These are phyloP conservation scores for Gobiocypris rarus DNA, from an alignment of 2,113 vertebrate genomes.

Conservation along the genomic window DNA sequence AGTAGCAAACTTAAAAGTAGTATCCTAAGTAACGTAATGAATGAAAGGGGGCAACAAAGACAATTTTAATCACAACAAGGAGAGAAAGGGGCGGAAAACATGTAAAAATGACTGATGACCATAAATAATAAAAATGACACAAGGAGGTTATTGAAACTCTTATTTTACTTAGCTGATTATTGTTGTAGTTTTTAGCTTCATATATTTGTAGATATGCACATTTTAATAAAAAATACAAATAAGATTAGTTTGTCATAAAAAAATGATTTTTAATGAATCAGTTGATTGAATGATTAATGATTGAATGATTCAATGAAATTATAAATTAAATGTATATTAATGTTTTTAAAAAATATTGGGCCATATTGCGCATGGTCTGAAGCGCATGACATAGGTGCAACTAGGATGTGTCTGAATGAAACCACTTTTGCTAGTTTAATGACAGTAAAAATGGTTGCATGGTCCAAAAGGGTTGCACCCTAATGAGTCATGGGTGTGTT, in stretches of 20 bases:
- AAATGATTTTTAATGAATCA: neutral
- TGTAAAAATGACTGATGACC: neutral
- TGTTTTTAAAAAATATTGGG: too few relatives aligned
- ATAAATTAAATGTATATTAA: too few relatives aligned
- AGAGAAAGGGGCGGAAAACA: neutral
- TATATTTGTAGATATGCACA: neutral
- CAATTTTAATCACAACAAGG: neutral
- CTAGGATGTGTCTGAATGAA: too few relatives aligned
- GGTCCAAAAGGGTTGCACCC: too few relatives aligned
- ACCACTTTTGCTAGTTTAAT: too few relatives aligned
- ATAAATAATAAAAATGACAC: neutral
- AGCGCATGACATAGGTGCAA: too few relatives aligned
- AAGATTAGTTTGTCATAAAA: neutral
- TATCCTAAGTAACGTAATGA: neutral
- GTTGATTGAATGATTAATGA: neutral
- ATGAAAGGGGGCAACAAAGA: neutral
- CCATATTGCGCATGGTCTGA: too few relatives aligned
- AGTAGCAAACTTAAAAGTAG: neutral
- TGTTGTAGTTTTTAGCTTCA: neutral
- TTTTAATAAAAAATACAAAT: neutral
- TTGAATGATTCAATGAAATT: neutral
- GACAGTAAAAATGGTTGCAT: too few relatives aligned
- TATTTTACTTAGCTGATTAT: conserved; percentile 1
- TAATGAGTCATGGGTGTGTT: too few relatives aligned
- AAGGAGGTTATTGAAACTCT: neutral